Evolutionary conservation across 2,113 vertebrate genomes (phyloP).

Genomic region (Corvus hawaiiensis): DNA sequence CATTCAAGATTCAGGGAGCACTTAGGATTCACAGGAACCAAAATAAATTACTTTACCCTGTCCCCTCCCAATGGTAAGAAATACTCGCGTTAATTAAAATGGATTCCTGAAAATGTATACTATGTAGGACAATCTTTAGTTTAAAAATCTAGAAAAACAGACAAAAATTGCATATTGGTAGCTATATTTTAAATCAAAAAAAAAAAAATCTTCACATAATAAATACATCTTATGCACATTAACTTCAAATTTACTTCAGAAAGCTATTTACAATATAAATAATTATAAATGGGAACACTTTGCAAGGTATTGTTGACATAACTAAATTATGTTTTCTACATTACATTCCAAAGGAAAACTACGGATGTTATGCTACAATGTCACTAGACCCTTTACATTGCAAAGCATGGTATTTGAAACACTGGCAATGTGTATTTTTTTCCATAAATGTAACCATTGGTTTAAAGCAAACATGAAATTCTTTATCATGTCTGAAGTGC

Average conservation of each 20-base stretch:
- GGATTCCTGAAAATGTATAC: not conserved
- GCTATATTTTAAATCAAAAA: constrained; percentile 84
- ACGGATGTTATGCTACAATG: constrained; percentile 77
- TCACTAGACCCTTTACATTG: constrained; percentile 76
- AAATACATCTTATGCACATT: constrained; percentile 95
- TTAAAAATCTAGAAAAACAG: constrained; percentile 53
- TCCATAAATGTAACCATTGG: constrained; percentile 59
- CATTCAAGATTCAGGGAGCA: not conserved
- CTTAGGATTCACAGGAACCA: not conserved
- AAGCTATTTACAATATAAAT: constrained; percentile 98
- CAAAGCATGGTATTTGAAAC: constrained; percentile 69
- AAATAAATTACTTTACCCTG: not conserved
- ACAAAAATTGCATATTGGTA: constrained; percentile 72
- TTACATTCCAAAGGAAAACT: constrained; percentile 82
- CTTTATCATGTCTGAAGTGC: constrained; percentile 23
- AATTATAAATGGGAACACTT: constrained; percentile 87
- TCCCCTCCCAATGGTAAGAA: not conserved
- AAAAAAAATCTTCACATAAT: constrained; percentile 91
- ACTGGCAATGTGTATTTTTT: constrained; percentile 56
- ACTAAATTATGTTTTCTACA: constrained; percentile 77
- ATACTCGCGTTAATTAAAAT: not conserved
- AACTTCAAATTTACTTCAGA: constrained; percentile 84
- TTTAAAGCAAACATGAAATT: constrained; percentile 34
- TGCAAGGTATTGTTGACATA: constrained; percentile 81
- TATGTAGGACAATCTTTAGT: not conserved